Conservation (phyloP, 2,113 vertebrate species). For the Limnothrissa miodon region DNA sequence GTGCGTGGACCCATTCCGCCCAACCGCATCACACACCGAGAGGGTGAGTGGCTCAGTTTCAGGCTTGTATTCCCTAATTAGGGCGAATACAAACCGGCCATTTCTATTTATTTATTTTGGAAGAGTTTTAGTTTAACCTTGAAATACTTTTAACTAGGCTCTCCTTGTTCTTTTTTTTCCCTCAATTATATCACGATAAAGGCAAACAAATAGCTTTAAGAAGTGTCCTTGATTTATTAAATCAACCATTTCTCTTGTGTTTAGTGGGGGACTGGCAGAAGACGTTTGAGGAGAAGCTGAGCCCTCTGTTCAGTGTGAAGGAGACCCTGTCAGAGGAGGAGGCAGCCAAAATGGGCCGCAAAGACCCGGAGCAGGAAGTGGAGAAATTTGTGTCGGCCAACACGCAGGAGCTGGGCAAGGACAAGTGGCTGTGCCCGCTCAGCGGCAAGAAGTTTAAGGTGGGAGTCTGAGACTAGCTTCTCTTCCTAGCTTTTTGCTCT, state of each 20-base stretch:
- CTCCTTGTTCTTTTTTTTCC: too few species aligned
- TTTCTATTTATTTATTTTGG: not conserved
- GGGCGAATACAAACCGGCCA: not conserved
- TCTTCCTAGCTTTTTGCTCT: not conserved
- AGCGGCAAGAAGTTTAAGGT: slow-evolving; percentile 96
- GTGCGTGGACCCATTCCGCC: slow-evolving; percentile 88
- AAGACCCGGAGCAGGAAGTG: slow-evolving; percentile 87
- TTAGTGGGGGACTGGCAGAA: slow-evolving; percentile 89
- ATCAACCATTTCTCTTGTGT: not conserved
- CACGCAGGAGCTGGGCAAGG: slow-evolving; percentile 92
- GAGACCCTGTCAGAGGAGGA: slow-evolving; percentile 87
- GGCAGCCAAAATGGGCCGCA: slow-evolving; percentile 85
- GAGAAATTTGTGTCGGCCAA: slow-evolving; percentile 91
- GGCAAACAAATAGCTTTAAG: too few species aligned
- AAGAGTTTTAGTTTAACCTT: not conserved
- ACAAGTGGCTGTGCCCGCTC: slow-evolving; percentile 94
- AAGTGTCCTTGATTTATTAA: not conserved
- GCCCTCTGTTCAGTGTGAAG: slow-evolving; percentile 77
- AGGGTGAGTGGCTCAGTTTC: slow-evolving; percentile 68
- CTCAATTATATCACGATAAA: too few species aligned
- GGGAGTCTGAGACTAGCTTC: not conserved
- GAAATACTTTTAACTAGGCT: too few species aligned
- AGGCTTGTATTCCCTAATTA: not conserved
- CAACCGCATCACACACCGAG: slow-evolving; percentile 85
- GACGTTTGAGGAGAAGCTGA: slow-evolving; percentile 84